Evolutionary conservation across 1,140 invertebrate species (phyloP), one percentile per base, ranked within the genome.

Genomic region (Halictus rubicundus): DNA sequence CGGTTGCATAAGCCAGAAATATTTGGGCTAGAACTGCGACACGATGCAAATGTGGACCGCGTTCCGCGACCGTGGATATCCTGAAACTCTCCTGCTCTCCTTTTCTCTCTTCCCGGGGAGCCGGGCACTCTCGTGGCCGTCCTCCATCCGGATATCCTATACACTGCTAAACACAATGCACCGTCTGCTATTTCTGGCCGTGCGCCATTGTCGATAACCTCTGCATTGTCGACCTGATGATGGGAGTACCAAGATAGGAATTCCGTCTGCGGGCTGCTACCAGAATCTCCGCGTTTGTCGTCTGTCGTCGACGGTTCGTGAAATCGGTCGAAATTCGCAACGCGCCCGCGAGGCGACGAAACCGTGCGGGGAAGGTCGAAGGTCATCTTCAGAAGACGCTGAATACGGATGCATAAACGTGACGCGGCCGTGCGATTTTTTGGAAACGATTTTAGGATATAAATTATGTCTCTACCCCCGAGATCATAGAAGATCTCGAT

Each of bases 171-270:
- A 88, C 83, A 89, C 87, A 89, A 89, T 88, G 81, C 84, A 87
- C 84, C 86, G 86, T 90, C 89, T 89, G 89, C 80, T 88, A 85
- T 89, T 89, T 78, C 88, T 90, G 89, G 89, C 89, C 70, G n/a
- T 32, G 57, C 75, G 89, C 89, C 89, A 90, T 89, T 89, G 89
- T 87, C 89, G 87, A 90, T 90, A 90, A 86, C 88, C 84, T 87
- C 85, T 85, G 83, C 83, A 86, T 88, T 88, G 83, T 89, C 78
- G 87, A 80, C 69, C 79, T 68, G 76, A 87, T 87, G 82, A 87
- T 88, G 81, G 80, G 70, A 87, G 71, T 78, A 83, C 59, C 78
- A 57, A 76, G 85, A 87, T 86, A 86, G 85, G 81, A 86, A 80
- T 86, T 66, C 49, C 75, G 80, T 82, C 80, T 74, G 68, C 54